These are phyloP conservation scores for Geotrypetes seraphini DNA, from an alignment of 2,797 vertebrate genomes.

Conservation along the genomic window DNA sequence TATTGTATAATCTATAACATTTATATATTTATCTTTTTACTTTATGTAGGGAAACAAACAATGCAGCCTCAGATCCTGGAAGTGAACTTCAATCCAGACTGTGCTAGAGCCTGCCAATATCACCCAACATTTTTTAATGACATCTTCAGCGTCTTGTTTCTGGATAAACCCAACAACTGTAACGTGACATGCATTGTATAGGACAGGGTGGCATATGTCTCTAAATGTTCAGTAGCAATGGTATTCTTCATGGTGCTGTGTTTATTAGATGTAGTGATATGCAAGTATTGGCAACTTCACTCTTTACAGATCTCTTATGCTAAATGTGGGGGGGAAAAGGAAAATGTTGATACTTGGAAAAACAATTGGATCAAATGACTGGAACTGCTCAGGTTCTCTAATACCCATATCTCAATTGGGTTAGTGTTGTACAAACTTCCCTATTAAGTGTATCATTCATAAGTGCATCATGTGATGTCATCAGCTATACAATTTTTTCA, in stretches of 20 bases:
- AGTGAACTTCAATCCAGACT: constrained; percentile 90
- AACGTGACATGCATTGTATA: constrained; percentile 62
- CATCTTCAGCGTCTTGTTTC: constrained; percentile 80
- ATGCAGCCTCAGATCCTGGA: constrained; percentile 90
- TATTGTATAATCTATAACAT: too few relatives aligned
- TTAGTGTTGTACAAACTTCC: neutral
- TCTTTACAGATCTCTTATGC: too few relatives aligned
- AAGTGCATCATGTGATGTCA: neutral
- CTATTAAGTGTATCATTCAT: constrained; percentile 12
- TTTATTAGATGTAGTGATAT: too few relatives aligned
- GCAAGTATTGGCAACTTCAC: too few relatives aligned
- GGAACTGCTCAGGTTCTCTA: constrained; percentile 5
- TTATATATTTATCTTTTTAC: too few relatives aligned
- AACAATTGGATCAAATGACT: constrained; percentile 1
- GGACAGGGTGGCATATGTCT: neutral
- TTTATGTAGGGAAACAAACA: constrained; percentile 53
- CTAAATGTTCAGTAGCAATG: too few relatives aligned
- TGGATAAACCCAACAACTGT: constrained; percentile 65
- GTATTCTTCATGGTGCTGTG: too few relatives aligned
- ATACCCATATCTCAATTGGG: constrained; percentile 4
- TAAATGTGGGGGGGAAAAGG: neutral
- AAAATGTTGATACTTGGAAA: neutral
- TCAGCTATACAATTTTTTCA: neutral
- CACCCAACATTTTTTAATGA: constrained; percentile 87
- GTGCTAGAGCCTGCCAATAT: constrained; percentile 78